Base-by-base conservation (phyloP, 2,113 vertebrate species). In the Cyphomyrus plagiostoma region DNA sequence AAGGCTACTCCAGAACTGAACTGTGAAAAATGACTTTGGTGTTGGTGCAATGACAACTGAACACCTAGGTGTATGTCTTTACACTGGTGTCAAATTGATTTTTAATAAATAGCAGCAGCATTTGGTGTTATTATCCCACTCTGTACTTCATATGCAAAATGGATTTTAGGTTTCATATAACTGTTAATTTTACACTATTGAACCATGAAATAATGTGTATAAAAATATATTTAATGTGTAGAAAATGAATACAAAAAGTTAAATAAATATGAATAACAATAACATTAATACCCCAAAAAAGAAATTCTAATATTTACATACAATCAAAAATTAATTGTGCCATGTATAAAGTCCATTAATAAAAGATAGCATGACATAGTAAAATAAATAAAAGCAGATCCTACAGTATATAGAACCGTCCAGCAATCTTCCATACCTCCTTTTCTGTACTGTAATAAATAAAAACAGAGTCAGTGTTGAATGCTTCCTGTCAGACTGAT, bases 141-240 rank as follows among this genome's bases (percentile, higher is more conserved):
- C 70, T 74, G 70, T 35, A 30, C 66, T 74, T 74, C 13, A 74
- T 15, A 35, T 74, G 13, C 30, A 35, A 5, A 35, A 39, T 19
- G 30, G 15, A 77, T 77, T 77, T 39, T 42, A 10, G 6, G 80
- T 45, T 19, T 45, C 13, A 88, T 17, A 19, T 21, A 30, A 19
- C 30, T 45, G 19, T 48, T 26, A 6, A 30, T 2, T 49, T 26
- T 19, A 42, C 35, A 48, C 56, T 88, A 11, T n/a, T 58, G 45
- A 58, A 26, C 35, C 52, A 86, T 15, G 17, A 52, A 62, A 58
- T 80, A 83, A 83, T 45, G 45, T 89, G 15, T 94, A 94, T 92
- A 94, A 95, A 95, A 95, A 95, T 95, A 95, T 91, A 56, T 95
- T 95, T 94, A 94, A 93, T 95, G 92, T 92, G 91, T 94, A 91